Conservation (phyloP, 2,888 invertebrate genomes). For the Ophion ellenae region DNA sequence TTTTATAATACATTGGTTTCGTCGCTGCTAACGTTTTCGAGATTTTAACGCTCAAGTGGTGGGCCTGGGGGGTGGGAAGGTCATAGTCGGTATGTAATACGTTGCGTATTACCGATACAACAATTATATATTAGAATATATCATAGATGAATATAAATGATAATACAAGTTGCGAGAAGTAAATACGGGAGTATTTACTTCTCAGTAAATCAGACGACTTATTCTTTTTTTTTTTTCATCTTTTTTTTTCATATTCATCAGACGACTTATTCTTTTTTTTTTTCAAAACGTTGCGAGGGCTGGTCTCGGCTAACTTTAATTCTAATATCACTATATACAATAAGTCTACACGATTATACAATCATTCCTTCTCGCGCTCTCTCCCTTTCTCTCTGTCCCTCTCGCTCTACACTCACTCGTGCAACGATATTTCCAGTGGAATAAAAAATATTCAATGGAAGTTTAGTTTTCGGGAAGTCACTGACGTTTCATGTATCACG, state of each 20-base stretch:
- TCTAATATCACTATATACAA: slow-evolving; percentile 68
- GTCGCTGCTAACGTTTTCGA: slow-evolving; percentile 24
- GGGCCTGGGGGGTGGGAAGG: slow-evolving; percentile 2
- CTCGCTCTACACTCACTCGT: slow-evolving; percentile 40
- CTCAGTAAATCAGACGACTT: slow-evolving; percentile 67
- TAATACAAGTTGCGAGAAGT: slow-evolving; percentile 55
- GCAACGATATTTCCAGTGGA: slow-evolving; percentile 59
- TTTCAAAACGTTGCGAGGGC: slow-evolving; percentile 19
- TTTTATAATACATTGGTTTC: slow-evolving; percentile 63
- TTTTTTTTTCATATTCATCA: too few relatives aligned
- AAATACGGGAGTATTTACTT: slow-evolving; percentile 59
- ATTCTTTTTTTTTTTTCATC: neutral
- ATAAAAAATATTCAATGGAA: slow-evolving; percentile 66
- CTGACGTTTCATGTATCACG: slow-evolving; percentile 39
- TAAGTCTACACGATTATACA: slow-evolving; percentile 57
- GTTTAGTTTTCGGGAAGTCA: slow-evolving; percentile 60
- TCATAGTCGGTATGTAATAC: slow-evolving; percentile 38
- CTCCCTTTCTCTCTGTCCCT: slow-evolving; percentile 32
- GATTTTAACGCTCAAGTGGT: slow-evolving; percentile 23
- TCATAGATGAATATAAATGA: slow-evolving; percentile 59
- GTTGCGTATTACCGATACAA: slow-evolving; percentile 28
- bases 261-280: slow-evolving; percentile 52
- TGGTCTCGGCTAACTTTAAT: slow-evolving; percentile 29
- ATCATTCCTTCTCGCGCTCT: slow-evolving; percentile 35
- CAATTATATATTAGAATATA: slow-evolving; percentile 49